Conservation (phyloP, 2,113 vertebrate genomes). For the Protomyctophum bolini region DNA sequence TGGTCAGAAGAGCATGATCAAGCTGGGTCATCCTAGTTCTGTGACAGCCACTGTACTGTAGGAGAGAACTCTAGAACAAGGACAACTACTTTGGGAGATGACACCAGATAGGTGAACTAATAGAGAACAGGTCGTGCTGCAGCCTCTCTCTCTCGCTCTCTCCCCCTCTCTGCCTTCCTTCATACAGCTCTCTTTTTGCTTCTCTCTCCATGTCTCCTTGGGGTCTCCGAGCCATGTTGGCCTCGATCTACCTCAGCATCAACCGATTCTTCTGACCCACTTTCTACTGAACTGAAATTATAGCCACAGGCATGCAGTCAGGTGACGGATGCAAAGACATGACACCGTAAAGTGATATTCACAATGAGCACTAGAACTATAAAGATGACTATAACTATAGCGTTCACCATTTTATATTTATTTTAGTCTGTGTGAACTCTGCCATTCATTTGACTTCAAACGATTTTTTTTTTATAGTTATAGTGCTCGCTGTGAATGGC, state of each 20-base stretch:
- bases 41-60: conserved; percentile 25
- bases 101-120: conserved; percentile 41
- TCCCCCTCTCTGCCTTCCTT: conserved; percentile 13
- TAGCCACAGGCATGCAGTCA: conserved; percentile 8
- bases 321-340: conserved; percentile 14
- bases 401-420: too few species aligned
- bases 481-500: too few species aligned
- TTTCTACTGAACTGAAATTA: conserved; percentile 70
- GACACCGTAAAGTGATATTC: neutral
- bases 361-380: too few species aligned
- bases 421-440: too few species aligned
- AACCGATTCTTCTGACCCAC: conserved; percentile 62
- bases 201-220: conserved; percentile 22
- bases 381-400: too few species aligned
- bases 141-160: conserved; percentile 1
- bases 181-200: conserved; percentile 16
- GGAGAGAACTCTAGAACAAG: conserved; percentile 23
- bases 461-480: too few species aligned
- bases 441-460: too few species aligned
- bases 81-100: conserved; percentile 41
- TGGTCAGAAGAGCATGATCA: neutral
- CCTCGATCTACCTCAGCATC: conserved; percentile 58
- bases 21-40: neutral
- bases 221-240: conserved; percentile 48
- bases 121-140: conserved; percentile 24